Base-by-base conservation (phyloP, 1,140 invertebrate species). In the Bombus cullumanus region DNA sequence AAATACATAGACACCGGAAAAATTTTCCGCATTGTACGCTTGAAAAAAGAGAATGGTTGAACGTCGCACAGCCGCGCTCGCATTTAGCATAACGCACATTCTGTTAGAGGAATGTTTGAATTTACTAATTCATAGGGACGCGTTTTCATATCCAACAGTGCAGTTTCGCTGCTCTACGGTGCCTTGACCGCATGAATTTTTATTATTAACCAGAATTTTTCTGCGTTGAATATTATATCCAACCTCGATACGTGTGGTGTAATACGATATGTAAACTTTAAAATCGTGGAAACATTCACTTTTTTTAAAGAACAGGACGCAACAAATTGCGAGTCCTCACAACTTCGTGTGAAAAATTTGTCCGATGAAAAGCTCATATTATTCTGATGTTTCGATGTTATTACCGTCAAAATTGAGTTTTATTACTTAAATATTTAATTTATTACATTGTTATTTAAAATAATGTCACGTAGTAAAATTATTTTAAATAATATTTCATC, bases 201-300 rank as follows among this genome's bases (percentile, higher is more conserved):
- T 53, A 84, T 84, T 77, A 84, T 84, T 78, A 71, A 31, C 9
- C 31, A 25, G 74, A 84, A 79, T 84, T 84, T 84, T 84, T 79
- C 25, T 41, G 43, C 74, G n/a, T 12, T 15, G 64, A n/a, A 69
- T 83, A 78, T 78, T 57, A 69, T 59, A 69, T 69, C 12, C 39
- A 1, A 0, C 9, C 9, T 53, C 13, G 4, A 10, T 28, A 37
- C 39, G 25, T 9, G 25, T 22, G 31, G 31, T 37, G 43, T 53
- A 75, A 75, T 39, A 9, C 41, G 41, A 4, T 8, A 37, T n/a
- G n/a, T 10, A 79, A 71, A 71, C 59, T 28, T 59, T 28, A 10
- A 59, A 59, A 59, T 59, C 57, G 25, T 59, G 25, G 8, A 59
- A 59, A 59, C 25, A 25, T 59, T 10, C 25, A 12, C 25, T 3